Base-by-base conservation (phyloP, 1,140 invertebrate genomes). In the Nasonia giraulti region DNA sequence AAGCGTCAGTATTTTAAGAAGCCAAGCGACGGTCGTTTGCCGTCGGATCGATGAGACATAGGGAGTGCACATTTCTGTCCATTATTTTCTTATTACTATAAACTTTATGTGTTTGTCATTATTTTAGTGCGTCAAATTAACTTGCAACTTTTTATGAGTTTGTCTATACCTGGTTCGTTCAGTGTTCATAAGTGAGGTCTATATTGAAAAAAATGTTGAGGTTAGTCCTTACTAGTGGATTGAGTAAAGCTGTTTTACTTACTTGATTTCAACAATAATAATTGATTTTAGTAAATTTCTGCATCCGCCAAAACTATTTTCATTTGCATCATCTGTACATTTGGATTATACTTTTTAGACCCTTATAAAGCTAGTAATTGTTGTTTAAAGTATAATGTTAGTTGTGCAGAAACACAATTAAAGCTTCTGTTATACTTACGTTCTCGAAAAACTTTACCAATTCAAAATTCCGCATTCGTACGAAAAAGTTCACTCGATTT, bases 21-120 rank as follows among this genome's bases (percentile, higher is more conserved):
- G 17, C n/a, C 1, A 23, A 47, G 73, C 73, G 73, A 33, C 69
- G 14, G 20, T 73, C 73, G 84, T 17, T 33, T 68, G 20, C 84
- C 84, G 84, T 50, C 84, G 84, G 84, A 85, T 81, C 84, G 71
- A 75, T 78, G 68, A 71, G 68, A 3, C 10, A 10, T 71, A 27
- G 68, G 8, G 8, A 62, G 20, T 62, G 14, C 17, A n/a, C 55
- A 62, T n/a, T 20, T n/a, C 4, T 5, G 17, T 14, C 55, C 17
- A 5, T 62, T 62, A 62, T n/a, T 62, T 62, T 62, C 5, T 62
- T 62, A 1, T 17, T 2, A 5, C 55, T 7, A 17, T 20, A n/a
- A 4, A 7, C 7, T 62, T 62, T 2, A n/a, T 4, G 55, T n/a
- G 17, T n/a, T 62, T 62, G 3, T 62, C 55, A 14, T 62, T 62